Base-by-base conservation (phyloP, 2,113 vertebrate species). In the Gymnarchus niloticus region DNA sequence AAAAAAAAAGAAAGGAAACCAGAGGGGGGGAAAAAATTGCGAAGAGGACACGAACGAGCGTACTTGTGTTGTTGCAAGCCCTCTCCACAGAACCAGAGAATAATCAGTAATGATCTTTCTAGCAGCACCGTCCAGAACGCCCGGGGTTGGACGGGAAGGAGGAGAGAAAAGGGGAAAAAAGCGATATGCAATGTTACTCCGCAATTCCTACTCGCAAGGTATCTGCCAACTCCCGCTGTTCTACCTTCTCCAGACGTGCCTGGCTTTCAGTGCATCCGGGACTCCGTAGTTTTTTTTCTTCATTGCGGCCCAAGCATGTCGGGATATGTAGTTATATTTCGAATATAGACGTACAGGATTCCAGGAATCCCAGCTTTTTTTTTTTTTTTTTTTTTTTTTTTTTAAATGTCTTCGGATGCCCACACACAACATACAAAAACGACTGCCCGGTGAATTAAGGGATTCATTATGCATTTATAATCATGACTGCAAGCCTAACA, bases 261-360 rank as follows among this genome's bases (percentile, higher is more conserved):
- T 92, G 90, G 82, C 88, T 91, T 91, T 92, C 92, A 89, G 89
- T 89, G 76, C 92, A 92, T 92, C 90, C 91, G 90, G 92, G 94
- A 89, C 92, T 87, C 93, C 94, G 93, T 94, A 95, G 91, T 89
- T 84, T 87, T 84, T 87, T 51, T 69, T 5, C 33, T 21, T 41
- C 51, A 33, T 33, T 51, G 12, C 82, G 86, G 57, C 73, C 59
- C 56, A 59, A 84, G 91, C 88, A 94, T 37, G 90, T 48, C 94
- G 94, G 95, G 95, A 92, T 90, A 14, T 89, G 94, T 91, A 94
- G 94, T 95, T 91, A 57, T 56, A 48, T 85, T 80, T 77, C 81
- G 41, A 56, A 80, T 80, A 65, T 10, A 84, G 48, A 14, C 19
- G 56, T 25, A 44, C 14, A 17, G 6, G 57, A 12, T 49, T 6